These are phyloP conservation scores for Coelogynopora nodosa DNA, from an alignment of 2,888 invertebrate genomes.

Conservation along the genomic window DNA sequence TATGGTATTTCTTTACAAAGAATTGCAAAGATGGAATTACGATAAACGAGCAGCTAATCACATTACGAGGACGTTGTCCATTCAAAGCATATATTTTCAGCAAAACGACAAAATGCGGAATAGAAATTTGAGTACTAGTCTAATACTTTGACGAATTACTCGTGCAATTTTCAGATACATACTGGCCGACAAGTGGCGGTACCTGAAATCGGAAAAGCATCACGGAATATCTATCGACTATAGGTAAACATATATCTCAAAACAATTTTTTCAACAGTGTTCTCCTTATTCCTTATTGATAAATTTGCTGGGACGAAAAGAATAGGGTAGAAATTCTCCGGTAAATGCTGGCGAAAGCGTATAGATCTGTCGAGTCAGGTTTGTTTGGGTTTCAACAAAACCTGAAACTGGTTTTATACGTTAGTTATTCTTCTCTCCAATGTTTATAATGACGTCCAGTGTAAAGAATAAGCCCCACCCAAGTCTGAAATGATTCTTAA, in stretches of 20 bases:
- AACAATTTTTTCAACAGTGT: neutral
- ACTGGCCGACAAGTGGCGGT: neutral
- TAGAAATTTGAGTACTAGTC: neutral
- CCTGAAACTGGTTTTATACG: no score
- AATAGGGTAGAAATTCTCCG: neutral
- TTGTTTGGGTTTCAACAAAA: neutral
- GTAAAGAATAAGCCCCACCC: neutral
- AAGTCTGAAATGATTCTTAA: neutral
- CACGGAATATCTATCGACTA: neutral
- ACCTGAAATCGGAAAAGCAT: slow-evolving; percentile 8
- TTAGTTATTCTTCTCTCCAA: no score
- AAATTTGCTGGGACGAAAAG: neutral
- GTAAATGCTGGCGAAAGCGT: neutral
- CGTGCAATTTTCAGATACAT: neutral
- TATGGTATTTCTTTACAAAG: neutral
- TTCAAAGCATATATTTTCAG: slow-evolving; percentile 8
- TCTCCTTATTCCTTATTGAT: neutral
- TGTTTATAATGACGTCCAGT: neutral
- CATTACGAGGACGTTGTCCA: neutral
- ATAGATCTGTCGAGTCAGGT: neutral
- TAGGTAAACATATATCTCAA: neutral
- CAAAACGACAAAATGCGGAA: neutral
- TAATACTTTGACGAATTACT: slow-evolving; percentile 12
- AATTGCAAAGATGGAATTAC: neutral
- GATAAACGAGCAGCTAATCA: neutral